Base-by-base conservation (phyloP, 1,140 invertebrate species). In the Drosophila subpulchrella region DNA sequence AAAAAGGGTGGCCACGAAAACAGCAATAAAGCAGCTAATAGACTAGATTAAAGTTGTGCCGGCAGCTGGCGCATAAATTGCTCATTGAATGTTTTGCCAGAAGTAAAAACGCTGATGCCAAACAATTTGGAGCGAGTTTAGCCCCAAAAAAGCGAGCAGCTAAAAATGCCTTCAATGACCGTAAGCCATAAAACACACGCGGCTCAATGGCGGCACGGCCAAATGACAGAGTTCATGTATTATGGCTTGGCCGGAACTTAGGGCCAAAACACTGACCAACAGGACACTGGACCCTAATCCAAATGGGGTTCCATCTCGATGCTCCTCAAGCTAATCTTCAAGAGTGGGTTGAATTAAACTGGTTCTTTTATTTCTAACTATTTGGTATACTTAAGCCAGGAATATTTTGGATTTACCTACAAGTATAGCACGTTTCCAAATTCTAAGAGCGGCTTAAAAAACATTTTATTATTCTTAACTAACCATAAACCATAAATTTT, bases 181-280 rank as follows among this genome's bases (percentile, higher is more conserved):
- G 72, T 76, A 71, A 80, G 76, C 84, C 76, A 88, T 88, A 88
- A 88, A 88, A 88, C 83, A 88, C 83, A 88, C 83, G 75, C 83
- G 83, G 84, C 83, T 66, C 79, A 71, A 77, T 74, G 83, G 48
- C 67, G 61, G 62, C 62, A 70, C 36, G 30, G 72, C 54, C 54
- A 73, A 82, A 76, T 82, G 62, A 73, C 83, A 73, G 53, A 88
- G 79, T 88, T 88, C 76, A 83, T 88, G 79, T 74, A 62, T 88
- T 88, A 88, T 75, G 76, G 76, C 76, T 70, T 55, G 63, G 57
- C 70, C 47, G 44, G 53, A 46, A 47, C 75, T 38, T 11, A 48
- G 59, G 53, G 42, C 71, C 54, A 17, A 56, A 66, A 82, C 55
- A 70, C 57, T 62, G 75, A 60, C 67, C 50, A 78, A 55, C 73